Conservation (phyloP, 2,888 invertebrate species). For the Altica lythri region DNA sequence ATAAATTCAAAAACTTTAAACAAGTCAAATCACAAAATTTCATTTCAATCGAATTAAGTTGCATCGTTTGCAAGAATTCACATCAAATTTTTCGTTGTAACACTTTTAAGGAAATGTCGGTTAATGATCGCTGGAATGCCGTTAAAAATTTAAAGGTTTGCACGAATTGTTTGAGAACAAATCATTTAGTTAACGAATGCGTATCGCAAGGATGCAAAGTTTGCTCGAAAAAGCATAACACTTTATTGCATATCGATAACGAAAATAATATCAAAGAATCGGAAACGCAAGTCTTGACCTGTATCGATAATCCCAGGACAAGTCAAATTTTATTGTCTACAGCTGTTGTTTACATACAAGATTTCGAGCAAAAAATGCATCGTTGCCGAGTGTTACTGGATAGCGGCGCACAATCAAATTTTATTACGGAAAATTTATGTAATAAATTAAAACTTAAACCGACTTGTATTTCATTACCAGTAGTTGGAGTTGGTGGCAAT, state of each 20-base stretch:
- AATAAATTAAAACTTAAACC: background rate
- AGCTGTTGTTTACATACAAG: no score
- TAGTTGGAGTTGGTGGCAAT: background rate
- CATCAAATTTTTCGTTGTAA: background rate
- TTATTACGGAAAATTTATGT: background rate
- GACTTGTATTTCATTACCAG: background rate
- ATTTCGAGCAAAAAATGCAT: no score
- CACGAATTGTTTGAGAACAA: background rate
- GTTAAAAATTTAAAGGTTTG: background rate
- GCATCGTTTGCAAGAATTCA: background rate
- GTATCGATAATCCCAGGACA: no score
- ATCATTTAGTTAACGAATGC: conserved; percentile 1
- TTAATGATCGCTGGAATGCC: background rate
- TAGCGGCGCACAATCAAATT: no score
- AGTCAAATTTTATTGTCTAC: no score
- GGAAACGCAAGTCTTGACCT: no score
- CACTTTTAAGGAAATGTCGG: background rate
- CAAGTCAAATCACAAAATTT: background rate
- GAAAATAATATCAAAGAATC: no score
- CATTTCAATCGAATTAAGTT: background rate
- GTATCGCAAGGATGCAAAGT: background rate
- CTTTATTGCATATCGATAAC: no score
- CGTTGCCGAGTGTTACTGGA: no score
- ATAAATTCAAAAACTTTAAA: background rate
- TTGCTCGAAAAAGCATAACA: no score